Conservation (phyloP, 1,140 invertebrate genomes). For the fruit fly (Drosophila melanogaster) region Release_6_plus_ISO1_MT NT_033777.3:9054001-9054500, state of each 20-base stretch:
- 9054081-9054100: background rate
- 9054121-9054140: background rate
- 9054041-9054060: too few species aligned
- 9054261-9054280: constrained; percentile 74
- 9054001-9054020: background rate
- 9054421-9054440: constrained; percentile 73
- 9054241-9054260: constrained; percentile 44
- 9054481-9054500: constrained; percentile 16
- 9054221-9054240: constrained; percentile 23
- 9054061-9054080: too few species aligned
- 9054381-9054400: constrained; percentile 69
- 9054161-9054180: constrained; percentile 25
- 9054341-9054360: background rate
- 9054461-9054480: constrained; percentile 52
- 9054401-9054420: constrained; percentile 75
- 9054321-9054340: too few species aligned
- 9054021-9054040: too few species aligned
- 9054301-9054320: constrained; percentile 24
- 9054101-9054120: background rate
- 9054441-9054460: constrained; percentile 76
- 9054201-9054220: constrained; percentile 12
- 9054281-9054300: constrained; percentile 71
- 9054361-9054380: constrained; percentile 3
- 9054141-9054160: constrained; percentile 20
- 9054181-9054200: constrained; percentile 28